Percentiles rank a stretch among this genome's conserved stretches.
Conservation (phyloP, 2,888 invertebrate species). For the Pyralis farinalis region DNA sequence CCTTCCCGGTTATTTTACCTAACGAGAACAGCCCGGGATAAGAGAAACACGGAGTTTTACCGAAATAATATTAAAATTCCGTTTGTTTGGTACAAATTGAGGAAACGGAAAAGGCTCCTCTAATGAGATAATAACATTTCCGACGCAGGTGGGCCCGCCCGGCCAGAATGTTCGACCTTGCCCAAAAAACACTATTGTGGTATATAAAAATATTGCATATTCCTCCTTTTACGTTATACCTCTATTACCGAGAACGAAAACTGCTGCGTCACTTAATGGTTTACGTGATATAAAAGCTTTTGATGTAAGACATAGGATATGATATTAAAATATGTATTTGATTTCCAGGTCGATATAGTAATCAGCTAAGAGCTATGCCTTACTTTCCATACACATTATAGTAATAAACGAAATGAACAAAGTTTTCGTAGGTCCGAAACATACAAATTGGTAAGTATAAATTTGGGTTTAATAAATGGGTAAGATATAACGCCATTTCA, state of each 20-base stretch:
- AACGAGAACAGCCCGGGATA: constrained; percentile 40
- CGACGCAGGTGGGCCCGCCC: constrained; percentile 45
- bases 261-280: not conserved
- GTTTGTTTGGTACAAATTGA: constrained; percentile 59
- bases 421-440: too few species aligned
- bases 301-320: too few species aligned
- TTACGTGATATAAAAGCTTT: not conserved
- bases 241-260: constrained; percentile 5
- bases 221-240: constrained; percentile 6
- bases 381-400: too few species aligned
- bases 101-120: constrained; percentile 52
- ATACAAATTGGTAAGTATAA: too few species aligned
- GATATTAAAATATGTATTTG: too few species aligned
- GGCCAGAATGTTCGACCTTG: constrained; percentile 22
- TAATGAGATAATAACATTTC: constrained; percentile 70
- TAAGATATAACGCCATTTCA: too few species aligned
- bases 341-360: too few species aligned
- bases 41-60: constrained; percentile 35
- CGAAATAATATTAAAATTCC: constrained; percentile 57
- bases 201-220: constrained; percentile 9
- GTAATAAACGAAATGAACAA: too few species aligned
- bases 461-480: too few species aligned
- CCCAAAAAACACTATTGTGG: constrained; percentile 10
- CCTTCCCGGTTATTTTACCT: constrained; percentile 24
- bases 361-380: too few species aligned